Evolutionary conservation across 2,888 invertebrate species (phyloP).

Genomic region (Keiferia lycopersicella): DNA sequence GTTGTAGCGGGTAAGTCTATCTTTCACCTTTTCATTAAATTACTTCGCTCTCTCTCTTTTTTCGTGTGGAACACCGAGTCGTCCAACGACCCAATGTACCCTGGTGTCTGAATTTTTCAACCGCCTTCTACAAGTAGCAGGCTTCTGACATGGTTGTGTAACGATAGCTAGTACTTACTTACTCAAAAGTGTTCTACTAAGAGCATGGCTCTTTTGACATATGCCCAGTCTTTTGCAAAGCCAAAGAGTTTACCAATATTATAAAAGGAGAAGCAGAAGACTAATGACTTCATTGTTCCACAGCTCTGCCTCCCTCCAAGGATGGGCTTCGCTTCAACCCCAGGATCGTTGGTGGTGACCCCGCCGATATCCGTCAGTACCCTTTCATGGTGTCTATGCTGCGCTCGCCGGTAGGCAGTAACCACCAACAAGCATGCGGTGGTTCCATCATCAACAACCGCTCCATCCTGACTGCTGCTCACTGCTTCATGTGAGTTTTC

Average conservation of each 20-base stretch:
- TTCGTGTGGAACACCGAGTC: no score
- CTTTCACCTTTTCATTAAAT: no score
- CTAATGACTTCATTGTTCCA: background rate
- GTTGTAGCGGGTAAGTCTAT: constrained; percentile 1
- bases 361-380: constrained; percentile 41
- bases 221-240: no score
- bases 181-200: background rate
- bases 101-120: no score
- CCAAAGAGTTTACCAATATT: no score
- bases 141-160: no score
- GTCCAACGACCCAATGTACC: no score
- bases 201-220: background rate
- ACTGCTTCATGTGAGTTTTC: constrained; percentile 17
- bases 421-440: constrained; percentile 5
- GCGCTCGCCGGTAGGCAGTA: background rate
- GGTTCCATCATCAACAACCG: constrained; percentile 23
- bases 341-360: constrained; percentile 45
- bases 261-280: no score
- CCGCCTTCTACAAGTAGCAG: no score
- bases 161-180: background rate
- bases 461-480: constrained; percentile 16
- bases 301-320: constrained; percentile 10
- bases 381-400: constrained; percentile 40
- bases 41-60: no score
- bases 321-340: no score